Evolutionary conservation across 2,888 invertebrate genomes (phyloP), one percentile per base, ranked within the genome.

Genomic region (Stratiomys singularior): DNA sequence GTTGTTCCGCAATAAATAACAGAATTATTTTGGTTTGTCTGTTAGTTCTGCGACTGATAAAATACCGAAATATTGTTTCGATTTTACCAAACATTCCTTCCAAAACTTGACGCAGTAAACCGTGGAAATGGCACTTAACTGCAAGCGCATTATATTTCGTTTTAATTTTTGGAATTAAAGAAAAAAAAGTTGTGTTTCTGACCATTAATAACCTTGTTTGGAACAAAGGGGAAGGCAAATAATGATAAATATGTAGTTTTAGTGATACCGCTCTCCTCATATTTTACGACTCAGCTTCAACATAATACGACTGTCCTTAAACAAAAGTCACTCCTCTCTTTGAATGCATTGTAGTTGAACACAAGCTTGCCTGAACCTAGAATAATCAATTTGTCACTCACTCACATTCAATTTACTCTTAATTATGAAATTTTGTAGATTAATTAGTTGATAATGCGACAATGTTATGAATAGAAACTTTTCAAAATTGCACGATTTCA

Each of bases 71-170:
- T 9, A 37, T 37, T 18, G 15, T 52, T n/a, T 18, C n/a, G 7
- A 52, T 52, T 52, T n/a, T 52, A 52, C 52, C 4, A 52, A 9
- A 5, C 15, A 52, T 2, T 18, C 52, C 18, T 52, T 9, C 15
- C 15, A 18, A 15, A n/a, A 5, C 7, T 44, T 44, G 7, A n/a
- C 15, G 18, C 15, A 60, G 7, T 60, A 7, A 18, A 58, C 58
- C 58, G 72, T 79, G 72, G 76, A 77, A 78, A 79, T 80, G 79
- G 78, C 78, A 80, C 79, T 80, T 79, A 80, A 79, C 79, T 74
- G 79, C 78, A 78, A 74, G 58, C 74, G 74, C 74, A 74, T 60
- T 30, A 21, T 60, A 23, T 56, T 74, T 58, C 37, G 69, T 79
- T 74, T n/a, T n/a, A n/a, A n/a, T n/a, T n/a, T 79, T 78, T 80